These are phyloP conservation scores for Scylla paramamosain DNA, from an alignment of 1,140 invertebrate species.

Conservation along the genomic window DNA sequence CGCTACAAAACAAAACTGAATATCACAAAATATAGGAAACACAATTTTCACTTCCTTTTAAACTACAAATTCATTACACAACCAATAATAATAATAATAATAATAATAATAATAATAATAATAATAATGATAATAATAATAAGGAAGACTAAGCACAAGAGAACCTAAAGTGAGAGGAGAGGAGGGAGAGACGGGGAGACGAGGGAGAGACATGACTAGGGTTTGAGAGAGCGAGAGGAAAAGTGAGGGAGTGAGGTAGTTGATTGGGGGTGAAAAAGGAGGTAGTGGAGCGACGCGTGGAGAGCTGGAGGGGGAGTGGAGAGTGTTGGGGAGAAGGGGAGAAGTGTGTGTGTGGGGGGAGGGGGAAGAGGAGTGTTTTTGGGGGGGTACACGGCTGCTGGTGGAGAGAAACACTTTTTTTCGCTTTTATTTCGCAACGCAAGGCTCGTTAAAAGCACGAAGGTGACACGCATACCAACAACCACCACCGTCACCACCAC, in stretches of 20 bases:
- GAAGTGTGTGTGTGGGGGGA: not conserved
- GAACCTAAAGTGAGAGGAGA: not conserved
- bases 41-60: too few relatives aligned
- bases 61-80: too few relatives aligned
- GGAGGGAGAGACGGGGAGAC: not conserved
- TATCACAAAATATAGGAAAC: too few relatives aligned
- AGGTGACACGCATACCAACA: not conserved
- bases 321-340: not conserved
- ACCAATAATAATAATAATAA: too few relatives aligned
- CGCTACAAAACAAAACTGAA: too few relatives aligned
- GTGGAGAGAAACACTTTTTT: not conserved
- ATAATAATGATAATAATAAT: too few relatives aligned
- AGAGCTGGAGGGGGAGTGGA: not conserved
- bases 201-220: not conserved
- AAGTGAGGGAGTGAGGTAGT: not conserved
- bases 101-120: too few relatives aligned
- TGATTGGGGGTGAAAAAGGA: not conserved
- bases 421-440: not conserved
- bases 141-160: too few relatives aligned
- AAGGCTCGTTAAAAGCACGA: not conserved
- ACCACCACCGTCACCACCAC: not conserved
- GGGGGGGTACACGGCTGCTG: not conserved
- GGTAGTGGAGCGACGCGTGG: not conserved
- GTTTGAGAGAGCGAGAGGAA: conserved; percentile 8
- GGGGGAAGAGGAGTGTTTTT: not conserved